Evolutionary conservation across 2,888 invertebrate species (phyloP).

Genomic region (Cyaniris semiargus): DNA sequence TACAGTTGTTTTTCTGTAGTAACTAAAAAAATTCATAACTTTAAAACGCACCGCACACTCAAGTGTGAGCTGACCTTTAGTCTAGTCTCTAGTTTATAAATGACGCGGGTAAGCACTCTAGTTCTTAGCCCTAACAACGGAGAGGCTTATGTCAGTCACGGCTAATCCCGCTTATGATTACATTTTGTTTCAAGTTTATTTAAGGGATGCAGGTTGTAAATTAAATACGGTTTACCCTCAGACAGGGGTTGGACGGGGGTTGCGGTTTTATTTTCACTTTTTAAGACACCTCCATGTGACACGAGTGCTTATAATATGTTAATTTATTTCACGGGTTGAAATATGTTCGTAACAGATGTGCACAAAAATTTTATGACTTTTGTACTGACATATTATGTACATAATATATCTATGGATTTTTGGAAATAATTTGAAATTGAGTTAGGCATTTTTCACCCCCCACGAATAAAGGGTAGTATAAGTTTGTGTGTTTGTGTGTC

Average conservation of each 20-base stretch:
- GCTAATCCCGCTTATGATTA: slow-evolving; percentile 5
- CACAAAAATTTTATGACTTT: background rate
- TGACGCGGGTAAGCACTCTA: background rate
- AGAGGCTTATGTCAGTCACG: slow-evolving; percentile 19
- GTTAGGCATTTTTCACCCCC: background rate
- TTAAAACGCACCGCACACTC: background rate
- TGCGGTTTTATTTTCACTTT: slow-evolving; percentile 20
- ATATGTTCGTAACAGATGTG: background rate
- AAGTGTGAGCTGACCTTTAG: background rate
- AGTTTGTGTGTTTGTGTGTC: too few relatives aligned
- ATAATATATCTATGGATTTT: too few relatives aligned
- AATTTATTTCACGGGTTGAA: background rate
- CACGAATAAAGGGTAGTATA: too few relatives aligned
- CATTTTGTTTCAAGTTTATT: slow-evolving; percentile 23
- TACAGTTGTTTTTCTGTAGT: too few relatives aligned
- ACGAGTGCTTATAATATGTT: background rate
- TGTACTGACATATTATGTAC: too few relatives aligned
- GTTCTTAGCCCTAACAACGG: background rate
- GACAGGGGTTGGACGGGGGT: slow-evolving; percentile 14
- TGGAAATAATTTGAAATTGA: background rate
- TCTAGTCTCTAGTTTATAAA: background rate
- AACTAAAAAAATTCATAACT: too few relatives aligned
- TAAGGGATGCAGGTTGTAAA: slow-evolving; percentile 1
- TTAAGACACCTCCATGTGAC: slow-evolving; percentile 4
- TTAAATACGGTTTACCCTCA: slow-evolving; percentile 17